Base-by-base conservation (phyloP, 2,113 vertebrate genomes). In the Montifringilla adamsi region DNA sequence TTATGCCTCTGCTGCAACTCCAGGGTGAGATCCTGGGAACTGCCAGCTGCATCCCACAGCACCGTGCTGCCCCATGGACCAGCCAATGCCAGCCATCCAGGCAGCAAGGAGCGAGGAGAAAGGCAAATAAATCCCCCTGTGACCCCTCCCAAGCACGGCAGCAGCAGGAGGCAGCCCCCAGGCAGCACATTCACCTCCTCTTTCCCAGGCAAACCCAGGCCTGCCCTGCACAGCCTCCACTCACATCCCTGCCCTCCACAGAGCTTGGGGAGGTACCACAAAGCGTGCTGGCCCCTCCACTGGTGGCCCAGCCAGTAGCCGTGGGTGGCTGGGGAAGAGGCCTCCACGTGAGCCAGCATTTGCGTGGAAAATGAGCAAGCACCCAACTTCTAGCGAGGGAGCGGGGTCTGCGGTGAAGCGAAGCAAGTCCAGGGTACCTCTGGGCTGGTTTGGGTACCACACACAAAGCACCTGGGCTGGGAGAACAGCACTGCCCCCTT, bases 231-330 rank as follows among this genome's bases (percentile, higher is more conserved):
- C 58, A 60, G 46, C 46, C 33, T 70, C 59, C 22, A 16, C 74
- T 88, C 67, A 19, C 75, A 66, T 8, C 27, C 19, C 83, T 79
- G 75, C 67, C 50, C 68, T 30, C 3, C 6, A 60, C 31, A 73
- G 41, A 81, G 50, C 77, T 46, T 39, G 66, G 19, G 49, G 39
- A 75, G 18, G 18, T 9, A 59, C 47, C 9, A 3, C 39, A 80
- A 76, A 44, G 56, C 0, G 0, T 33, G n/a, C 33, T 0, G 0
- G 55, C n/a, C 26, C 69, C 73, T 83, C 39, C 44, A 6, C 33
- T 41, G 20, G 53, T 6, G 2, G 53, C 67, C 43, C 62, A 24
- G 26, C 44, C n/a, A 15, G 24, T 6, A 66, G 44, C 35, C 37
- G 0, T 6, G 28, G 33, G 55, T 9, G 50, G 50, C 88, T 46